Percentiles rank a stretch among this genome's conserved stretches.
phyloP scores from a whole-genome alignment of 2,888 invertebrate species.

The Shargacucullia verbasci region DNA sequence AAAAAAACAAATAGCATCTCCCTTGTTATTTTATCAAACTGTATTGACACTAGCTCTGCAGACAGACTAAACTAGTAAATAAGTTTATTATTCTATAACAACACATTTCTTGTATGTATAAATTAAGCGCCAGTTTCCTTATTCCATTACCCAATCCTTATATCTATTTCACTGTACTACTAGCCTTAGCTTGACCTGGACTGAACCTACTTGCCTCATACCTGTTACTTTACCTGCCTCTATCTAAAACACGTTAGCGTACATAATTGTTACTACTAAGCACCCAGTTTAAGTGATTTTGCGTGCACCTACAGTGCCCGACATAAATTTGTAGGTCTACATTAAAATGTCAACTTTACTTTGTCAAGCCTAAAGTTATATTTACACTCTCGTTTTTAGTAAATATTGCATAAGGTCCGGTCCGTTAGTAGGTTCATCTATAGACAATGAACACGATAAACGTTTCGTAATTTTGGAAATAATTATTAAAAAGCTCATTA shows the following conservation, averaged over 20 bases:
- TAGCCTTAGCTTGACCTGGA: slow-evolving; percentile 14
- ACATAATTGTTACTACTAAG: slow-evolving; percentile 15
- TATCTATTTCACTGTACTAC: background rate
- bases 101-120: no score
- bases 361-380: slow-evolving; percentile 13
- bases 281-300: slow-evolving; percentile 30
- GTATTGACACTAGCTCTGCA: no score
- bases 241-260: slow-evolving; percentile 17
- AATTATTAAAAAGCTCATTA: no score
- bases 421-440: no score
- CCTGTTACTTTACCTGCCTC: slow-evolving; percentile 3
- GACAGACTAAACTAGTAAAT: no score
- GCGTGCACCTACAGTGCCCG: slow-evolving; percentile 32
- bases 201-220: slow-evolving; percentile 13
- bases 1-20: no score
- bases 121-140: no score
- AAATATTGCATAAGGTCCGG: background rate
- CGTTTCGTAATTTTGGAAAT: no score
- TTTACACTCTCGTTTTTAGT: background rate
- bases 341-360: slow-evolving; percentile 25
- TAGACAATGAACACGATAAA: no score
- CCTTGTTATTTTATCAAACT: no score
- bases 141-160: no score
- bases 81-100: no score
- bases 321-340: slow-evolving; percentile 23